Conservation (phyloP, 2,113 vertebrate genomes). For the Regulus satrapa region DNA sequence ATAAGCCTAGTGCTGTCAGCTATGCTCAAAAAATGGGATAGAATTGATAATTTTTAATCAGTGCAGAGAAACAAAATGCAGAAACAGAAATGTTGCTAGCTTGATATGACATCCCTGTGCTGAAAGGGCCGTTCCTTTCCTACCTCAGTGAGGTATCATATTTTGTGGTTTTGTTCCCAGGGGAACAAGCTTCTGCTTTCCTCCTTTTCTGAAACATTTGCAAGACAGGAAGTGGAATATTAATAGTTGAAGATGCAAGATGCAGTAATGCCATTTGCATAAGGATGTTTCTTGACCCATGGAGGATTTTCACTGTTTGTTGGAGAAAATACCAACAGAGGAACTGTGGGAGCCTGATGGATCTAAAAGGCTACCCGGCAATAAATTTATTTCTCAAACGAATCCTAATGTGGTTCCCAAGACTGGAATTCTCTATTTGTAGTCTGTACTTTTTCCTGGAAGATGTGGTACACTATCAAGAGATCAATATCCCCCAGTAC, state of each 20-base stretch:
- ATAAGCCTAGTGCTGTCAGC: not conserved
- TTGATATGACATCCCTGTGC: conserved; percentile 1
- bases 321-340: conserved; percentile 20
- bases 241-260: conserved; percentile 37
- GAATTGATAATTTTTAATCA: conserved; percentile 29
- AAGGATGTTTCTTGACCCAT: conserved; percentile 25
- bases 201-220: conserved; percentile 20
- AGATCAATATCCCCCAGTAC: not conserved
- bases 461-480: not conserved
- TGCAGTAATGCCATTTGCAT: conserved; percentile 10
- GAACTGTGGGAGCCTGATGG: not conserved
- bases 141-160: not conserved
- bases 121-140: not conserved
- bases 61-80: conserved; percentile 18
- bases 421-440: not conserved
- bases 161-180: not conserved
- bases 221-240: not conserved
- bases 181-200: conserved; percentile 11
- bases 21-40: not conserved
- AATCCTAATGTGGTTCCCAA: not conserved
- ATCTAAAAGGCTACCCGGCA: conserved; percentile 6
- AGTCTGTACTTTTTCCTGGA: not conserved
- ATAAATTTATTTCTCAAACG: not conserved
- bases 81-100: not conserved
- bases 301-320: not conserved